Evolutionary conservation across 2,888 invertebrate genomes (phyloP), one percentile per base, ranked within the genome.

Genomic region (Nasonovia ribisnigri): DNA sequence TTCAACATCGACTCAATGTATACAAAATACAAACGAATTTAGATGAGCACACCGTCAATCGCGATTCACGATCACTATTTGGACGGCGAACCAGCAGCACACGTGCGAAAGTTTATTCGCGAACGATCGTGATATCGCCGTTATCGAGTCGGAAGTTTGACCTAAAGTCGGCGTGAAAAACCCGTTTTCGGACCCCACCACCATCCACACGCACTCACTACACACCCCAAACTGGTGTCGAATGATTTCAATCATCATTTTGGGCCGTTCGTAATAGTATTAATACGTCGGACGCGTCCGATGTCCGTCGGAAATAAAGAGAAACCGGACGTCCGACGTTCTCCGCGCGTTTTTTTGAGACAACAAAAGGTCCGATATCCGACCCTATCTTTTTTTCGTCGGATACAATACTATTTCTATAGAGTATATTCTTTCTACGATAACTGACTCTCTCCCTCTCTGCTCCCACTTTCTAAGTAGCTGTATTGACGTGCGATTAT

Each of bases 291-390:
- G 77, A 77, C 36, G 77, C 77, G 77, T 42, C 77, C 77, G 20
- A 77, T 51, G 54, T 54, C 88, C 54, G 51, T 24, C 54, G 88
- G 36, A 88, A 54, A 54, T 88, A 54, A 54, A 88, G 24, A 88
- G 88, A 77, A 77, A 77, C 36, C 77, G 77, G 77, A 77, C 36
- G 20, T 77, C 77, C 36, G 77, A 77, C 36, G 77, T 77, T 77
- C 20, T 20, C 20, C 77, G 20, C 36, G 36, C 36, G 36, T 77
- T 36, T 20, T 36, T 77, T 77, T 8, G 77, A 8, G 0, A 36
- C 77, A 36, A 77, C 77, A 77, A 77, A 77, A 20, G 36, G 77
- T 36, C 36, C 20, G 36, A 20, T 77, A 36, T 77, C 77, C 8
- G 20, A 36, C 77, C 36, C 20, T 77, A 54, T 54, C 36, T 77